Evolutionary conservation across 2,113 vertebrate species (phyloP).

Genomic region (Eudyptes chrysolophus): DNA sequence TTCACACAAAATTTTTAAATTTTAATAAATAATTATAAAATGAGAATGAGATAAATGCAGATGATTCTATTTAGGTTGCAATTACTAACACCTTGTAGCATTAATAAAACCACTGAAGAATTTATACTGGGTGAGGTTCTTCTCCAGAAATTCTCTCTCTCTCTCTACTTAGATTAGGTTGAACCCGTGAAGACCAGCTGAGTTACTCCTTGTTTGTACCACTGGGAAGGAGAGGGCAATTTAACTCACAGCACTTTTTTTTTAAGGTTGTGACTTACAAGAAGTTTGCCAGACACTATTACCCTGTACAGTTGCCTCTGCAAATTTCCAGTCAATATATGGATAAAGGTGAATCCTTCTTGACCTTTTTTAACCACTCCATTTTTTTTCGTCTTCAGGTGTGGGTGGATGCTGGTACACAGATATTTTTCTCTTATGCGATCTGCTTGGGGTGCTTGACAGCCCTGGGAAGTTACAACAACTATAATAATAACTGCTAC

Average conservation of each 20-base stretch:
- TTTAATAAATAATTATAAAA: not conserved
- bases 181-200: not conserved
- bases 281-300: not conserved
- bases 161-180: not conserved
- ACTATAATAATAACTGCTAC: constrained; percentile 99
- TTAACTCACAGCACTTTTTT: not conserved
- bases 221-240: not conserved
- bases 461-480: constrained; percentile 95
- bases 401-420: constrained; percentile 97
- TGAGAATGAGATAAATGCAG: not conserved
- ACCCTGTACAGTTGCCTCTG: not conserved
- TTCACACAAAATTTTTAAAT: not conserved
- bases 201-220: not conserved
- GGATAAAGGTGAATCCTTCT: not conserved
- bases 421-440: constrained; percentile 98
- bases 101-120: not conserved
- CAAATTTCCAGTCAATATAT: accelerated
- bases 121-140: not conserved
- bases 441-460: constrained; percentile 97
- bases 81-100: not conserved
- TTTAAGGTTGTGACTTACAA: not conserved
- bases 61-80: not conserved
- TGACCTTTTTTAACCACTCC: not conserved
- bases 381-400: constrained; percentile 75
- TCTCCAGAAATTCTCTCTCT: not conserved